Percentiles rank a stretch among this genome's conserved stretches.
Evolutionary conservation across 2,797 vertebrate genomes (phyloP).

Genomic region (Myoxocephalus aenaeus): DNA sequence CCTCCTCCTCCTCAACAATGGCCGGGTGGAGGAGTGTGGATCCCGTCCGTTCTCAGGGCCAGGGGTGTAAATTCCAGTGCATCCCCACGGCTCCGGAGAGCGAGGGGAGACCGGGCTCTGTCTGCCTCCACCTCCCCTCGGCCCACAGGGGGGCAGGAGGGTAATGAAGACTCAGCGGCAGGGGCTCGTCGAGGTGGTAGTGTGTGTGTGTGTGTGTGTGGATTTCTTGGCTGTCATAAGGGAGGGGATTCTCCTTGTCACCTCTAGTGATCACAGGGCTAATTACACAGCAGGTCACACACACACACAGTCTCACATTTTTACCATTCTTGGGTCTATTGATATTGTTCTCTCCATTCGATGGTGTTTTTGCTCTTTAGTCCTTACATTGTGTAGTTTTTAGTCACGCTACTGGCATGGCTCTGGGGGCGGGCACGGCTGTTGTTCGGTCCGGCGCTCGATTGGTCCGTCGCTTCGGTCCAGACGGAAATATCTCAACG

Average conservation of each 20-base stretch:
- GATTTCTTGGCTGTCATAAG: slow-evolving; percentile 74
- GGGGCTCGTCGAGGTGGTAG: slow-evolving; percentile 69
- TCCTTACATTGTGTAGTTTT: background rate
- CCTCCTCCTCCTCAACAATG: slow-evolving; percentile 69
- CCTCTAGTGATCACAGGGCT: slow-evolving; percentile 91
- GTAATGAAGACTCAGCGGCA: slow-evolving; percentile 94
- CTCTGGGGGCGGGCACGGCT: background rate
- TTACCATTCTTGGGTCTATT: background rate
- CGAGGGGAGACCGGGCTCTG: slow-evolving; percentile 60
- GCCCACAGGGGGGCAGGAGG: slow-evolving; percentile 90
- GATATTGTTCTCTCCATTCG: background rate
- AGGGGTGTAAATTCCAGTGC: slow-evolving; percentile 93
- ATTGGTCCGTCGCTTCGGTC: no score
- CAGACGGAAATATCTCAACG: no score
- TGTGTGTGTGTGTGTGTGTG: slow-evolving; percentile 23
- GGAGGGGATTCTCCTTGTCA: slow-evolving; percentile 92
- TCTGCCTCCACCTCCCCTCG: slow-evolving; percentile 65
- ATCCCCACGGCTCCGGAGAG: slow-evolving; percentile 82
- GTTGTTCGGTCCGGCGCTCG: no score
- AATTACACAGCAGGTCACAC: slow-evolving; percentile 61
- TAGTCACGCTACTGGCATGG: background rate
- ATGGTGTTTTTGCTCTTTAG: background rate
- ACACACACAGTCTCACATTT: slow-evolving; percentile 9
- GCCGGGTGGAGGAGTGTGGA: slow-evolving; percentile 83
- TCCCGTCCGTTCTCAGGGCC: slow-evolving; percentile 89